Percentiles rank a stretch among this genome's conserved stretches.
Evolutionary conservation across 1,140 invertebrate species (phyloP).

Genomic region (Pemphigus obesinymphae): DNA sequence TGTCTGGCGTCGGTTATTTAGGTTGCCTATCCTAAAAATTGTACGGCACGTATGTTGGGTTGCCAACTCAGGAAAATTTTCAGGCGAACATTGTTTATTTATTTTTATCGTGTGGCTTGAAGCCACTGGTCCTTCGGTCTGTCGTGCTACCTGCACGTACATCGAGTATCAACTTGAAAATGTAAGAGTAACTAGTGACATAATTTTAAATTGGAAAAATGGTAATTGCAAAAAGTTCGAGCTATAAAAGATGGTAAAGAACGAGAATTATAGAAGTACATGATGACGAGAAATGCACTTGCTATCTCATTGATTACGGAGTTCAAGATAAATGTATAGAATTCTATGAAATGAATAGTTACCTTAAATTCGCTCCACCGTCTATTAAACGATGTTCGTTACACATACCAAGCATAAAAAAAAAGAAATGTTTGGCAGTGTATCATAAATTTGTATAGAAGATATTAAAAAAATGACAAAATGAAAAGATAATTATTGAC

Average conservation of each 20-base stretch:
- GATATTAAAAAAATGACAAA: not conserved
- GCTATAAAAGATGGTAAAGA: conserved; percentile 14
- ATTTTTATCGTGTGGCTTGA: too few species aligned
- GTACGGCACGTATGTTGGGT: too few species aligned
- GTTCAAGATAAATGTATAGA: not conserved
- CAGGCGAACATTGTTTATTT: too few species aligned
- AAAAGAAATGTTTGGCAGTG: not conserved
- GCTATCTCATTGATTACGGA: conserved; percentile 35
- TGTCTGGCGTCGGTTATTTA: too few species aligned
- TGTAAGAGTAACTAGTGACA: not conserved
- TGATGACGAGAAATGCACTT: not conserved
- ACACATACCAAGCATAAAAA: not conserved
- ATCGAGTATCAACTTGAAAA: not conserved
- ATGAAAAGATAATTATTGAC: not conserved
- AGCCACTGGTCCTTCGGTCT: too few species aligned
- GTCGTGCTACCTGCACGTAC: too few species aligned
- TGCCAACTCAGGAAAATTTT: too few species aligned
- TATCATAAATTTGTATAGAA: conserved; percentile 1
- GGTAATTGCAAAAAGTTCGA: not conserved
- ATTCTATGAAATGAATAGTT: not conserved
- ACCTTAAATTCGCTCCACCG: not conserved
- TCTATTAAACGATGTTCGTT: conserved; percentile 26
- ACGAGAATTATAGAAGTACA: not conserved
- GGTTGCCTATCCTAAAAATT: too few species aligned
- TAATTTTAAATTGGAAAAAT: conserved; percentile 9